A percentile compares a stretch with the other conserved stretches of the same genome.
Evolutionary conservation across 2,797 vertebrate genomes (phyloP).

Genomic region (Phrynocephalus guinanensis): DNA sequence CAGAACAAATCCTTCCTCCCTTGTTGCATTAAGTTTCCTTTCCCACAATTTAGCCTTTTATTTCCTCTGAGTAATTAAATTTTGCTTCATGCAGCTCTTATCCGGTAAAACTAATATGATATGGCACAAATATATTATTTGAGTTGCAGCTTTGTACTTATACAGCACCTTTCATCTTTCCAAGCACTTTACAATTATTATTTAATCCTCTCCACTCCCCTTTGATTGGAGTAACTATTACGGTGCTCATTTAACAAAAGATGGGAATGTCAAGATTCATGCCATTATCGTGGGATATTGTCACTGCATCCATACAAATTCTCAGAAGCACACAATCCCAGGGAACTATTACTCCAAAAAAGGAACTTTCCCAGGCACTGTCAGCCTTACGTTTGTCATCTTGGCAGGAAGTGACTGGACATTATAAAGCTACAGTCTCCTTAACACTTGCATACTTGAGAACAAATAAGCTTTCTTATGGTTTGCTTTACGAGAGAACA

Average conservation of each 20-base stretch:
- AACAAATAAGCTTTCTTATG: neutral
- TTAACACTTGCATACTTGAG: neutral
- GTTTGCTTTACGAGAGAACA: neutral
- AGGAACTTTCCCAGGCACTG: too few relatives aligned
- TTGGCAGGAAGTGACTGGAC: neutral
- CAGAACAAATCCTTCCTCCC: too few relatives aligned
- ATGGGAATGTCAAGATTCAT: constrained; percentile 48
- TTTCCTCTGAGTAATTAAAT: constrained; percentile 44
- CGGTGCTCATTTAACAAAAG: constrained; percentile 55
- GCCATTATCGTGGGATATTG: constrained; percentile 20
- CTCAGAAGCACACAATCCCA: neutral
- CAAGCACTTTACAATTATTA: constrained; percentile 69
- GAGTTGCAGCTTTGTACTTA: constrained; percentile 68
- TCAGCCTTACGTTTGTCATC: neutral
- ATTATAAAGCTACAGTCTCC: neutral
- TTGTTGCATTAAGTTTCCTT: neutral
- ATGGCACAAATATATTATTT: constrained; percentile 35
- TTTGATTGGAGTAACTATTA: constrained; percentile 66
- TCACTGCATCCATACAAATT: too few relatives aligned
- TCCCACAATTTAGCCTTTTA: constrained; percentile 28
- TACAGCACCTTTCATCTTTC: constrained; percentile 70
- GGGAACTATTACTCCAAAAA: too few relatives aligned
- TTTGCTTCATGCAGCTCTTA: constrained; percentile 38
- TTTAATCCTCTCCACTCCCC: constrained; percentile 52
- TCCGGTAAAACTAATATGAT: constrained; percentile 43